Evolutionary conservation across 2,797 vertebrate genomes (phyloP).

Genomic region (Sternotherus odoratus): DNA sequence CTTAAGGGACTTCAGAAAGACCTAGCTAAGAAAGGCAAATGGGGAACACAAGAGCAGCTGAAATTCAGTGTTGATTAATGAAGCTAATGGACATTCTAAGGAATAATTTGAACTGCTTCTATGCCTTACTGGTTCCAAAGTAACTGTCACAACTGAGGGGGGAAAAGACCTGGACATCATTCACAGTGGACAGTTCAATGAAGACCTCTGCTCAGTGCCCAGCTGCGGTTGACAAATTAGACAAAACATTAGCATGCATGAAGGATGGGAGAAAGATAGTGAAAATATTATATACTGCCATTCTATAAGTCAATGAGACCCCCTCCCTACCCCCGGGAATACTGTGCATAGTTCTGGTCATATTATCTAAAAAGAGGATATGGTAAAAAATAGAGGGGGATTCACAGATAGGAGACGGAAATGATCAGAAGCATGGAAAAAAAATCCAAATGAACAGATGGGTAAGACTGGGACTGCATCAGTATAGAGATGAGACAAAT

Average conservation of each 20-base stretch:
- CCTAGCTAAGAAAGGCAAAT: neutral
- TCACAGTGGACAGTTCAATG: neutral
- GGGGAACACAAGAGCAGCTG: rapidly evolving
- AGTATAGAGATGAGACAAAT: neutral
- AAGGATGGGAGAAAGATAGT: neutral
- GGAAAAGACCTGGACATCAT: no score
- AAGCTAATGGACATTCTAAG: neutral
- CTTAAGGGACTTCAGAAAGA: neutral
- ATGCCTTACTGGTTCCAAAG: neutral
- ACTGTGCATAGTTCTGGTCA: neutral
- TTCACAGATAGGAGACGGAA: neutral
- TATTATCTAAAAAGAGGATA: neutral
- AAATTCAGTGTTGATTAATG: neutral
- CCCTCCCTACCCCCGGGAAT: neutral
- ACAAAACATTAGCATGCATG: neutral
- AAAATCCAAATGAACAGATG: neutral
- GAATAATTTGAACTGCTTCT: neutral
- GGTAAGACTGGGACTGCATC: no score
- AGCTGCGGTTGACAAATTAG: neutral
- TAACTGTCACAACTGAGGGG: neutral
- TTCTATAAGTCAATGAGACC: neutral
- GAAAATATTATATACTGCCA: neutral
- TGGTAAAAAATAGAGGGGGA: neutral
- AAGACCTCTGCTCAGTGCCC: neutral
- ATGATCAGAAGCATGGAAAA: neutral